A percentile compares a stretch with the other conserved stretches of the same genome.
phyloP scores from a whole-genome alignment of 2,113 vertebrate species.

The Hepsetus odoe region DNA sequence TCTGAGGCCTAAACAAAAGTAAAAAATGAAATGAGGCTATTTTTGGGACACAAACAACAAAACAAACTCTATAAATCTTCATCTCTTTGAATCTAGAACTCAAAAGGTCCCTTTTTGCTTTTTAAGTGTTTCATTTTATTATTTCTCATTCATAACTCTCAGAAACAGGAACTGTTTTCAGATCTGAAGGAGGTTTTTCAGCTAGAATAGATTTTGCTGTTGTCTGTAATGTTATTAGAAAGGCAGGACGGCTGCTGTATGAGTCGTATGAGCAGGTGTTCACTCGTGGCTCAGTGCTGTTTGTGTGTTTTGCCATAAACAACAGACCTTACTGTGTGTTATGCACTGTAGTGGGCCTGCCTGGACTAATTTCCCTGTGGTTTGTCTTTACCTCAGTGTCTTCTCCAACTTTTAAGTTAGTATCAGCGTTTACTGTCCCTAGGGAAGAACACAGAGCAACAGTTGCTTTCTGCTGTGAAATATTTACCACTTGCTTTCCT shows the following conservation, averaged over 20 bases:
- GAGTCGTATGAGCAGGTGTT: not conserved
- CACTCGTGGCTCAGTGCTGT: not conserved
- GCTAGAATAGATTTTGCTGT: too few relatives aligned
- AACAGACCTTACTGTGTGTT: not conserved
- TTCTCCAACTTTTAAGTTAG: slow-evolving; percentile 45
- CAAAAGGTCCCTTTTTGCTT: too few relatives aligned
- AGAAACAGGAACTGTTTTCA: too few relatives aligned
- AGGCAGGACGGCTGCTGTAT: not conserved
- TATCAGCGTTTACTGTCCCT: slow-evolving; percentile 34
- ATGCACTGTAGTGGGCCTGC: slow-evolving; percentile 5
- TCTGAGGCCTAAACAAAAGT: too few relatives aligned
- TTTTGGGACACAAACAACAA: too few relatives aligned
- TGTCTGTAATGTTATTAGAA: too few relatives aligned
- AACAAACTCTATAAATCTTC: too few relatives aligned
- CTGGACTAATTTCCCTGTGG: slow-evolving; percentile 23
- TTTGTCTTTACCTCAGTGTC: not conserved
- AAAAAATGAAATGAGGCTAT: too few relatives aligned
- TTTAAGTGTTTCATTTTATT: too few relatives aligned
- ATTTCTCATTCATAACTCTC: too few relatives aligned
- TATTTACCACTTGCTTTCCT: slow-evolving; percentile 55
- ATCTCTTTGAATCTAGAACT: too few relatives aligned
- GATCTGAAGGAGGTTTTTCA: too few relatives aligned
- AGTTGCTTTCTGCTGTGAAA: slow-evolving; percentile 41
- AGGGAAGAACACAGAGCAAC: slow-evolving; percentile 40
- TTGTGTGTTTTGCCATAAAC: not conserved